Evolutionary conservation across 2,888 invertebrate species (phyloP), one percentile per base, ranked within the genome.

Genomic region (Girardia tigrina): DNA sequence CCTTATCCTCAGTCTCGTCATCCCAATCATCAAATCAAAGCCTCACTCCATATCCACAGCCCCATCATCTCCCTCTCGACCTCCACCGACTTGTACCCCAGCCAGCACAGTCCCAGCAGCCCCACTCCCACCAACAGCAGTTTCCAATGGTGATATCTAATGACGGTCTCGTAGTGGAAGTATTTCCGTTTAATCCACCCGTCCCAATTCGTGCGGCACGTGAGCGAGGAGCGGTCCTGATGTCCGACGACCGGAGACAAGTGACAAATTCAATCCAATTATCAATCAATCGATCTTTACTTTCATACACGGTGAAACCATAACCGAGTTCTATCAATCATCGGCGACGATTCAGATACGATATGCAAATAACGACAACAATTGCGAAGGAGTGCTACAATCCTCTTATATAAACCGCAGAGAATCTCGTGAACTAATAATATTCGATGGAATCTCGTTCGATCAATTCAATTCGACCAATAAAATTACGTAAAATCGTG

Each of bases 401-500:
- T n/a, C n/a, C n/a, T 23, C 23, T 20, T 56, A 12, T 56, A 56
- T 56, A 56, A 56, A 56, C n/a, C 16, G 23, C 8, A 6, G 56
- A 56, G 4, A 8, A 56, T n/a, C 4, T 56, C 56, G 23, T 56
- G n/a, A 56, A 56, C 56, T 56, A 56, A 56, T 56, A 56, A 56
- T 16, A 56, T 56, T 56, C 8, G n/a, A 56, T 56, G 2, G 4
- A 56, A 56, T 12, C 23, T 56, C 56, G n/a, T 12, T 20, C 4
- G 56, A 8, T 23, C n/a, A 56, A 8, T 56, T 56, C 4, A 56
- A 20, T 12, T 16, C 23, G 23, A 23, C 56, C 56, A 56, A 56
- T 56, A 56, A 56, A 56, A 56, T 56, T 56, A 56, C 56, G 4
- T 56, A 56, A 56, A 56, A 56, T 56, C 56, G 56, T 56, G 56